These are phyloP conservation scores for Metacarcinus magister DNA, from an alignment of 2,888 invertebrate genomes.

Conservation along the genomic window DNA sequence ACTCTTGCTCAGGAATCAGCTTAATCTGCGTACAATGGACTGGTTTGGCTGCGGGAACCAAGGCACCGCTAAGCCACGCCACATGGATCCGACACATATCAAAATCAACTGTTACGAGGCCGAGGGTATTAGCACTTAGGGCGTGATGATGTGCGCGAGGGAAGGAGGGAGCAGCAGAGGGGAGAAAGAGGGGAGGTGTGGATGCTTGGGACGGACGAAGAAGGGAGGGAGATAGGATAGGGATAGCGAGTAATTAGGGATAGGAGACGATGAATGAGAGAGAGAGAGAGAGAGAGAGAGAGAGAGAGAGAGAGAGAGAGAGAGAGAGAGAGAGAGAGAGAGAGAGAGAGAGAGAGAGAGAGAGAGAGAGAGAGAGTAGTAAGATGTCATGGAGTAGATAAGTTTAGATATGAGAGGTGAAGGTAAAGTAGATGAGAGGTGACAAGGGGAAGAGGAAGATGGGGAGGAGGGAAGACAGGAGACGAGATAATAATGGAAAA, in stretches of 20 bases:
- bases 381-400: neutral
- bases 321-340: neutral
- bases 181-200: neutral
- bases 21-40: conserved; percentile 34
- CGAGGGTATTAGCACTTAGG: conserved; percentile 60
- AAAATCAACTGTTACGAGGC: conserved; percentile 63
- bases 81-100: conserved; percentile 66
- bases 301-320: neutral
- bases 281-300: neutral
- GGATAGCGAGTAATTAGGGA: neutral
- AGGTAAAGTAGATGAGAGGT: neutral
- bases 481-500: neutral
- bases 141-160: conserved; percentile 32
- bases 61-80: conserved; percentile 56
- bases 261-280: neutral
- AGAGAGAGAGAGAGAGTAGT: neutral
- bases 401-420: neutral
- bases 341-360: neutral
- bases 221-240: neutral
- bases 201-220: neutral
- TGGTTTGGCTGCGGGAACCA: neutral
- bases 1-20: conserved; percentile 1
- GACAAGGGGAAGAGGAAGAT: neutral
- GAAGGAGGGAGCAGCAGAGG: neutral
- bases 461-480: neutral